Evolutionary conservation across 2,888 invertebrate genomes (phyloP), one percentile per base, ranked within the genome.

Genomic region (Hecatera dysodea): DNA sequence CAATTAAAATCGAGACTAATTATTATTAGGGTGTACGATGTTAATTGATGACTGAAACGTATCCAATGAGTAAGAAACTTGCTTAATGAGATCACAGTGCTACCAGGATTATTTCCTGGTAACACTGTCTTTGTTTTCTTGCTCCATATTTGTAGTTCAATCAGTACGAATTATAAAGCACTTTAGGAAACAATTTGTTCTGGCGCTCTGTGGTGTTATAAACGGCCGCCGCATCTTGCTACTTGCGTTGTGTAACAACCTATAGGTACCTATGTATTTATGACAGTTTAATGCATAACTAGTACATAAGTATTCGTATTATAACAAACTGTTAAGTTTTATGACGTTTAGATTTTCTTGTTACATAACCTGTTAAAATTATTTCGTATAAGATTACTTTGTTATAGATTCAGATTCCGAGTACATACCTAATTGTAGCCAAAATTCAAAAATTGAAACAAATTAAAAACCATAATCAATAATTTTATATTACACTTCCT

Each of bases 121-220:
- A n/a, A n/a, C n/a, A n/a, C n/a, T 50, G 46, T 44, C 59, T 78
- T 59, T 71, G 29, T 59, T 78, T 70, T 59, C 69, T 59, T 46
- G 52, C 39, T 53, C 36, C 39, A 24, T 77, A 59, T 73, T 77
- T 59, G 39, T 78, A 71, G 52, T 71, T 48, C 78, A 73, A 78
- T 78, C 59, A 78, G 78, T 48, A 42, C 59, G 72, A 73, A 71
- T 78, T 78, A 73, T 71, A 60, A 59, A 73, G 39, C 72, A 71
- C 72, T 71, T 78, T 78, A 78, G 39, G 53, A 78, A 72, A 78
- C 78, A 78, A 73, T 73, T 73, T 78, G 59, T 59, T 44, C 36
- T 46, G 57, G 44, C 57, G 57, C 29, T 66, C n/a, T 22, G 57
- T 69, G 44, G 24, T 70, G 44, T 78, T 78, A 46, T 46, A 59